Conservation (phyloP, 2,888 invertebrate genomes). For the Parnassius smintheus region DNA sequence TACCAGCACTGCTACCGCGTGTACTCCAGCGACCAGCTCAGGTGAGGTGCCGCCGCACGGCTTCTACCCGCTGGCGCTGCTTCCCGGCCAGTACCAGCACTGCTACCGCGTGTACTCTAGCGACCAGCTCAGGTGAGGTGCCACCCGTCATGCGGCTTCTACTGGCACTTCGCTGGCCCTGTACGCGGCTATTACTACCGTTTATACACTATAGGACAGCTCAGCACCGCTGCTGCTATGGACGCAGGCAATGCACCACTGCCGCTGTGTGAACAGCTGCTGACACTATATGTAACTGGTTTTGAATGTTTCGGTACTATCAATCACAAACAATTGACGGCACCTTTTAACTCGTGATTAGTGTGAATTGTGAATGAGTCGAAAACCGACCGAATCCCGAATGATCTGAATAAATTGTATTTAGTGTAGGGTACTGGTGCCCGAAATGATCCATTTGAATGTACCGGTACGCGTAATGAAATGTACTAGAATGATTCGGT, state of each 20-base stretch:
- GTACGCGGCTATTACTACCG: constrained; percentile 95
- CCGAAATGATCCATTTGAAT: too few relatives aligned
- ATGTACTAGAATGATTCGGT: too few relatives aligned
- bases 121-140: too few relatives aligned
- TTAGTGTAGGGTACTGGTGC: too few relatives aligned
- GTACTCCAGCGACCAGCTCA: constrained; percentile 91
- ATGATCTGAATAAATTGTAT: too few relatives aligned
- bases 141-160: constrained; percentile 80
- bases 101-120: constrained; percentile 72
- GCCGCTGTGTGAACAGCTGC: constrained; percentile 97
- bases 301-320: too few relatives aligned
- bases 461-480: too few relatives aligned
- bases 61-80: constrained; percentile 94
- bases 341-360: too few relatives aligned
- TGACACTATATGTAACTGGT: constrained; percentile 90
- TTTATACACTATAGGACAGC: too few relatives aligned
- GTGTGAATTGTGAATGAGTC: too few relatives aligned
- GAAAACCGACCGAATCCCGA: too few relatives aligned
- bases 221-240: constrained; percentile 31
- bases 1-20: constrained; percentile 91
- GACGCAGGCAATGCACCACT: constrained; percentile 58
- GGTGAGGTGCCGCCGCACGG: constrained; percentile 64
- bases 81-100: constrained; percentile 97
- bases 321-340: too few relatives aligned
- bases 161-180: constrained; percentile 92